These are phyloP conservation scores for Amblyteles armatorius DNA, from an alignment of 2,888 invertebrate genomes.

Conservation along the genomic window DNA sequence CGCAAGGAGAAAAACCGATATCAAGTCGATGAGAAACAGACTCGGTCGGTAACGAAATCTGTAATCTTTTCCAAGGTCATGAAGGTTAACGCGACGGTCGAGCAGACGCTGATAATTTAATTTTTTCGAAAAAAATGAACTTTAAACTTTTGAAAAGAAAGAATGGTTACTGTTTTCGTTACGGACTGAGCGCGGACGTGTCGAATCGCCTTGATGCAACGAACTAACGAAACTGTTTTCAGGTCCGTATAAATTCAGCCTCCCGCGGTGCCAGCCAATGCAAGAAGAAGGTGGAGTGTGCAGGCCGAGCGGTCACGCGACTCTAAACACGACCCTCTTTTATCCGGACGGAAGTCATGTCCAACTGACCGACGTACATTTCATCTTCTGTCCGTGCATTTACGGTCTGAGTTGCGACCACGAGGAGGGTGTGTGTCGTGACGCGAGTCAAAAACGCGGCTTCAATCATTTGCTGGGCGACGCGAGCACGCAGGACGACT, in stretches of 20 bases:
- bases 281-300: slow-evolving; percentile 71
- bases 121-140: no score
- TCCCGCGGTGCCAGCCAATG: slow-evolving; percentile 72
- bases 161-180: no score
- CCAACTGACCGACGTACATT: slow-evolving; percentile 71
- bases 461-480: slow-evolving; percentile 60
- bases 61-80: no score
- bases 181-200: no score
- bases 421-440: slow-evolving; percentile 68
- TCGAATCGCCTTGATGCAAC: neutral
- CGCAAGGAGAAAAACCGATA: no score
- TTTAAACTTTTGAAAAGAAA: no score
- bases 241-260: slow-evolving; percentile 73
- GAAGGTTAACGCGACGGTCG: no score
- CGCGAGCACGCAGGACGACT: slow-evolving; percentile 59
- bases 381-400: slow-evolving; percentile 75
- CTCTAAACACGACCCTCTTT: slow-evolving; percentile 70
- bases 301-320: slow-evolving; percentile 60
- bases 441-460: slow-evolving; percentile 59
- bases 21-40: no score
- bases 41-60: no score
- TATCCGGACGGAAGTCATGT: slow-evolving; percentile 74
- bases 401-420: slow-evolving; percentile 71
- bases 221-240: slow-evolving; percentile 23
- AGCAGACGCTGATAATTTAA: no score